Evolutionary conservation across 92 coral and sea anemone species (phyloP).

Genomic region (Palythoa caribaeorum): DNA sequence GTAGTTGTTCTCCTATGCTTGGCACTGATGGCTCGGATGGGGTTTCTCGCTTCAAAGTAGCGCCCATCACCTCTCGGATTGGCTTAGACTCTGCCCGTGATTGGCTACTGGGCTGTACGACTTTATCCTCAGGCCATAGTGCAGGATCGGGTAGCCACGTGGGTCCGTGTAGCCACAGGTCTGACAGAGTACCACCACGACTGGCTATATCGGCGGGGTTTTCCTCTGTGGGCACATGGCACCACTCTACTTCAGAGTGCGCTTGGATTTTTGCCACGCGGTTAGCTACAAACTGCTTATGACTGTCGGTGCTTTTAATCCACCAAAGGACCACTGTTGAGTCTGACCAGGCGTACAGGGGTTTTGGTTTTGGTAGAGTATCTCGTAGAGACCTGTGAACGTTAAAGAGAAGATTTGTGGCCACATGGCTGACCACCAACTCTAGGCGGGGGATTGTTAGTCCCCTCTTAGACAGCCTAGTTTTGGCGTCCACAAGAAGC

Average conservation of each 20-base stretch:
- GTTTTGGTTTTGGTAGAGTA: not conserved
- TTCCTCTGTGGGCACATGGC: not conserved
- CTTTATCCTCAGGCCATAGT: not conserved
- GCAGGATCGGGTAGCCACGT: constrained; percentile 7
- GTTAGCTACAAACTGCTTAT: constrained; percentile 7
- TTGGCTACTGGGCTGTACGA: constrained; percentile 1
- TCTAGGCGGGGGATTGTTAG: constrained; percentile 46
- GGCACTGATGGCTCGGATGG: constrained; percentile 9
- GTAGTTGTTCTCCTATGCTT: constrained; percentile 16
- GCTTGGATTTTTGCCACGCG: constrained; percentile 12
- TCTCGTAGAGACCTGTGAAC: constrained; percentile 12
- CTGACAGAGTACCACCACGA: constrained; percentile 12
- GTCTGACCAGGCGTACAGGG: not conserved
- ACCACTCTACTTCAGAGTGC: constrained; percentile 1
- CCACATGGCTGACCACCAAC: constrained; percentile 45
- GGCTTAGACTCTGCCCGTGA: constrained; percentile 18
- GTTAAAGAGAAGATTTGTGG: constrained; percentile 30
- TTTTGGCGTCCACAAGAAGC: constrained; percentile 16
- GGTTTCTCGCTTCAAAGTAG: constrained; percentile 12
- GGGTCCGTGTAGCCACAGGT: constrained; percentile 1
- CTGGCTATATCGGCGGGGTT: not conserved
- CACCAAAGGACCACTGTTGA: not conserved
- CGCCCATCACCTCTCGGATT: not conserved
- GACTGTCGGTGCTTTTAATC: constrained; percentile 10
- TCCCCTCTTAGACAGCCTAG: not conserved